Evolutionary conservation across 2,113 vertebrate species (phyloP), one percentile per base, ranked within the genome.

Genomic region (Anolis carolinensis): DNA sequence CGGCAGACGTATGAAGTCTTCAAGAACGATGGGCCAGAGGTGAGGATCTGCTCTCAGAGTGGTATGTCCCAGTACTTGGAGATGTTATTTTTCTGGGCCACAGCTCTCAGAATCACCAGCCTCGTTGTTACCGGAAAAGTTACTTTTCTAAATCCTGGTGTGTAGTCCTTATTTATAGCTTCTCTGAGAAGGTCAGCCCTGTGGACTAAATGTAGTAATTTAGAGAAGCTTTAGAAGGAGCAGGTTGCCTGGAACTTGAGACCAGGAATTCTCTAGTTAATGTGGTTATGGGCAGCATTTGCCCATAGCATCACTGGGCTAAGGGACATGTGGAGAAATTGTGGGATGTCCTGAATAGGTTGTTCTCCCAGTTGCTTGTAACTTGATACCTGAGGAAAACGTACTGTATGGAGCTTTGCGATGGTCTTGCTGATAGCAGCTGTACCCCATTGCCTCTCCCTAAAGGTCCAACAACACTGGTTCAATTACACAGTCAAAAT

Each of bases 391-490:
- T 16, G 62, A 2, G 36, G 62, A 3, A 23, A 30, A 20, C 79
- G 2, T 67, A 9, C 39, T 6, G 34, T 30, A 25, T 1, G 27
- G 68, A 3, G 1, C 50, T 27, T 23, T 23, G 25, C 25, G 25
- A 68, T 6, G 27, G 65, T 30, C 30, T 36, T 44, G 10, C 48
- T 5, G 7, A 0, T 2, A 1, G 16, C 1, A 2, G 0, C 65
- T 13, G 7, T 14, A 16, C 10, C 34, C 30, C 55, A 0, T 44
- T 30, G 9, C 76, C 20, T 4, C 20, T 34, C 20, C 1, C 44
- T 34, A 27, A 89, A 98, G 98, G 97, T 98, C 76, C 97, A 97
- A 86, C 96, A 97, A 83, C 94, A 97, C 85, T 98, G 97, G 98
- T 79, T 89, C 86, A 86, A 86, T 20, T 97, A 97, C 87, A 96